Evolutionary conservation across 2,113 vertebrate species (phyloP).

Genomic region (Apteryx owenii): DNA sequence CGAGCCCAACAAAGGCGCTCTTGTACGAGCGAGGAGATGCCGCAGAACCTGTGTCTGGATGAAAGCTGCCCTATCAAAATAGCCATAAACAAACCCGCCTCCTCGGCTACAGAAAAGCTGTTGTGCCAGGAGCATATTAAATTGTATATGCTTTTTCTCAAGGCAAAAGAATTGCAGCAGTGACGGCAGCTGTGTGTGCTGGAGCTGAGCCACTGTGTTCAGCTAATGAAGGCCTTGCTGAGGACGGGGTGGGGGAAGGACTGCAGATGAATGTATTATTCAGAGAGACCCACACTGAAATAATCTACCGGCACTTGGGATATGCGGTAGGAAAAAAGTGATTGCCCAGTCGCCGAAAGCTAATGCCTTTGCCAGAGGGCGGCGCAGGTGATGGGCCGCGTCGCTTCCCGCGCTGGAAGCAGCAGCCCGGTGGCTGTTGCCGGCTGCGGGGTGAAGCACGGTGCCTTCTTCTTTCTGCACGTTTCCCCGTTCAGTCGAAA

Average conservation of each 20-base stretch:
- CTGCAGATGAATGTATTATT: conserved; percentile 61
- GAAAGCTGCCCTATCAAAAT: conserved; percentile 64
- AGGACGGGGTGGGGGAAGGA: conserved; percentile 58
- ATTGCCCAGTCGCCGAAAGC: rapidly evolving
- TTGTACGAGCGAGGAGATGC: conserved; percentile 12
- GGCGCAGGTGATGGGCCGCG: background rate
- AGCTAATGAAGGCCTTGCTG: conserved; percentile 34
- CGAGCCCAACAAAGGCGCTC: background rate
- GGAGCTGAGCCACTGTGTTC: conserved; percentile 48
- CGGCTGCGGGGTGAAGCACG: background rate
- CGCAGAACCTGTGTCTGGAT: conserved; percentile 59
- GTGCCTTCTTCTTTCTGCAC: background rate
- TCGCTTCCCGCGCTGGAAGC: background rate
- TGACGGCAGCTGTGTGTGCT: conserved; percentile 70
- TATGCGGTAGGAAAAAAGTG: background rate
- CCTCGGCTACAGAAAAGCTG: conserved; percentile 57
- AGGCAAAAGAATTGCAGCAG: conserved; percentile 70
- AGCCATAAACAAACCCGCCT: conserved; percentile 68
- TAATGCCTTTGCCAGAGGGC: background rate
- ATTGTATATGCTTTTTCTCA: conserved; percentile 74
- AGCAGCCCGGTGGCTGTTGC: background rate
- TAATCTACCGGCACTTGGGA: background rate
- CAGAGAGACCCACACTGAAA: conserved; percentile 46
- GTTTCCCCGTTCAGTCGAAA: background rate
- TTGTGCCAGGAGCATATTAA: conserved; percentile 71